Percentiles rank a stretch among this genome's conserved stretches.
Conservation (phyloP, 1,140 invertebrate species). For the Papilio aristodemus region DNA sequence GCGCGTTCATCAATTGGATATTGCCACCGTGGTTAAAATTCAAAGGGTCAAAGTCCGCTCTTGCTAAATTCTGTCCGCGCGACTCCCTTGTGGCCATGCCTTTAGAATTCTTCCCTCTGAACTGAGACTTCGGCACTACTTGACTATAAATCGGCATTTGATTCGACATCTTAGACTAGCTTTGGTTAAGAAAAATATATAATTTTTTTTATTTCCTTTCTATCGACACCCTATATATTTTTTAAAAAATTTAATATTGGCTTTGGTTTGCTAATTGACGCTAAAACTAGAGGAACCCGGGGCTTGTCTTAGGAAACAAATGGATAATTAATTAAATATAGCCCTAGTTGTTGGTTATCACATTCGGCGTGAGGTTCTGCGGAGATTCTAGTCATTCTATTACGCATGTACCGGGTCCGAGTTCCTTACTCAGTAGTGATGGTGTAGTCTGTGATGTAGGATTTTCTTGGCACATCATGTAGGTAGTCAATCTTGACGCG, state of each 20-base stretch:
- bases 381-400: conserved; percentile 48
- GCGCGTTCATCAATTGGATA: conserved; percentile 60
- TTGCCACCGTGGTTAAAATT: conserved; percentile 78
- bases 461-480: conserved; percentile 31
- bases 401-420: conserved; percentile 16
- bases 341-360: conserved; percentile 51
- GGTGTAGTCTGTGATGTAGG: neutral
- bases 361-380: conserved; percentile 48
- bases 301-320: conserved; percentile 42
- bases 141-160: conserved; percentile 79
- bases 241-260: conserved; percentile 37
- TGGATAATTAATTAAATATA: conserved; percentile 48
- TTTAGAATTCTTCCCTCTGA: conserved; percentile 56
- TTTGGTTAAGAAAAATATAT: conserved; percentile 69
- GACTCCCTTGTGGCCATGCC: conserved; percentile 34
- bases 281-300: conserved; percentile 65
- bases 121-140: conserved; percentile 73
- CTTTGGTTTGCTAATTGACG: conserved; percentile 66
- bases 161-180: conserved; percentile 73
- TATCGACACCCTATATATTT: conserved; percentile 29
- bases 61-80: conserved; percentile 44
- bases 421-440: neutral
- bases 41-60: conserved; percentile 71
- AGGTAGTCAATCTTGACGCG: conserved; percentile 1
- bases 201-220: conserved; percentile 28